Evolutionary conservation across 2,888 invertebrate species (phyloP).

Genomic region (Slavum lentiscoides): DNA sequence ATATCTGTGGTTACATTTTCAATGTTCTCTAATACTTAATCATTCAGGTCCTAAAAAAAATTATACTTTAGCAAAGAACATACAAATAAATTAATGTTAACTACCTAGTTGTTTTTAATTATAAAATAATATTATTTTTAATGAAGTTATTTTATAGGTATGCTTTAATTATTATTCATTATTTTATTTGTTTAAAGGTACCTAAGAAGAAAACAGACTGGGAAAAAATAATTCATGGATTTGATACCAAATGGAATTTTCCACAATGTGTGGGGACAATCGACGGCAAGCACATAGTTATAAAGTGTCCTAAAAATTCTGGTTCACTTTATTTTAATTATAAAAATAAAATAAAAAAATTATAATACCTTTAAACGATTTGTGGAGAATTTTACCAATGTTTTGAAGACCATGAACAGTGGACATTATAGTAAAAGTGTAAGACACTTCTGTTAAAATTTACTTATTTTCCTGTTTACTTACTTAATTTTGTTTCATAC

Average conservation of each 20-base stretch:
- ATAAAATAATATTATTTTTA: too few species aligned
- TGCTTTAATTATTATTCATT: not conserved
- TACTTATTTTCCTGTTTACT: too few species aligned
- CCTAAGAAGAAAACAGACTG: not conserved
- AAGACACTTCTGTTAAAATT: too few species aligned
- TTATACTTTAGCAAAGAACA: not conserved
- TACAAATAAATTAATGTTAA: not conserved
- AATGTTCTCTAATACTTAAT: not conserved
- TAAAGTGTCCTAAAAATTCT: not conserved
- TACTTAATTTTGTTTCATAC: too few species aligned
- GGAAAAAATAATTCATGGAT: not conserved
- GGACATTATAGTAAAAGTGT: too few species aligned
- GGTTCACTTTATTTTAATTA: too few species aligned
- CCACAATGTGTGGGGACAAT: not conserved
- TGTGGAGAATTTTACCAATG: too few species aligned
- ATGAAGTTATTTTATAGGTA: not conserved
- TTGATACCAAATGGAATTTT: not conserved
- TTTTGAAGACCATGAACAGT: too few species aligned
- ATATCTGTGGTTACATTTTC: not conserved
- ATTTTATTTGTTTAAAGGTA: not conserved
- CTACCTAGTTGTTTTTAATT: too few species aligned
- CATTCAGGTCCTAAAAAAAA: conserved; percentile 2
- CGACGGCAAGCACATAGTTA: not conserved
- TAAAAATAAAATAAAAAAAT: too few species aligned
- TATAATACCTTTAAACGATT: too few species aligned